Evolutionary conservation across 1,140 invertebrate genomes (phyloP).

Genomic region (Apis florea): DNA sequence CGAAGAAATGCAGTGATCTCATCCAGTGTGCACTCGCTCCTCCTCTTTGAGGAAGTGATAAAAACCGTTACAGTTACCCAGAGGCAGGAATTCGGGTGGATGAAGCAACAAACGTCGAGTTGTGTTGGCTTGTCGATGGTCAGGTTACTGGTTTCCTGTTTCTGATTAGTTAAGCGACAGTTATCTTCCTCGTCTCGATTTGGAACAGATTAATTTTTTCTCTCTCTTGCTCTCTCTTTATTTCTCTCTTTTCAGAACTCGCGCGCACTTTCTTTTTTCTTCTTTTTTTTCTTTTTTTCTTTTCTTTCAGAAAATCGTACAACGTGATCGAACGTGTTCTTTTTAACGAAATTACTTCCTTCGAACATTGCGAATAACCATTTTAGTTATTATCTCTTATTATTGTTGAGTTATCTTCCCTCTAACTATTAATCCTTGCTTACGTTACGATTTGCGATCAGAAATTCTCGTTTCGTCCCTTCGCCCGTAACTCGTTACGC

Average conservation of each 20-base stretch:
- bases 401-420: neutral
- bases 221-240: no score
- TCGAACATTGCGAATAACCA: neutral
- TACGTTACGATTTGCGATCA: neutral
- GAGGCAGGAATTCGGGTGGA: constrained; percentile 58
- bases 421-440: neutral
- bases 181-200: constrained; percentile 40
- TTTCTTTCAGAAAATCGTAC: neutral
- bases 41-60: constrained; percentile 56
- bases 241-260: neutral
- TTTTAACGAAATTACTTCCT: neutral
- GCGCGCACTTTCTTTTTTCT: neutral
- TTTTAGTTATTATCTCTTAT: neutral
- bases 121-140: constrained; percentile 54
- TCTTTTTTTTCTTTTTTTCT: no score
- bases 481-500: rapidly evolving
- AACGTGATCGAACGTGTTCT: neutral
- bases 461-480: neutral
- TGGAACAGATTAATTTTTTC: neutral
- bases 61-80: constrained; percentile 63
- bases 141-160: constrained; percentile 49
- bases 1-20: constrained; percentile 48
- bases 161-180: constrained; percentile 44
- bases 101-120: constrained; percentile 50
- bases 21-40: constrained; percentile 38